Percentiles rank a stretch among this genome's conserved stretches.
Evolutionary conservation across 2,113 vertebrate genomes (phyloP).

Genomic region (Hydropotes inermis): DNA sequence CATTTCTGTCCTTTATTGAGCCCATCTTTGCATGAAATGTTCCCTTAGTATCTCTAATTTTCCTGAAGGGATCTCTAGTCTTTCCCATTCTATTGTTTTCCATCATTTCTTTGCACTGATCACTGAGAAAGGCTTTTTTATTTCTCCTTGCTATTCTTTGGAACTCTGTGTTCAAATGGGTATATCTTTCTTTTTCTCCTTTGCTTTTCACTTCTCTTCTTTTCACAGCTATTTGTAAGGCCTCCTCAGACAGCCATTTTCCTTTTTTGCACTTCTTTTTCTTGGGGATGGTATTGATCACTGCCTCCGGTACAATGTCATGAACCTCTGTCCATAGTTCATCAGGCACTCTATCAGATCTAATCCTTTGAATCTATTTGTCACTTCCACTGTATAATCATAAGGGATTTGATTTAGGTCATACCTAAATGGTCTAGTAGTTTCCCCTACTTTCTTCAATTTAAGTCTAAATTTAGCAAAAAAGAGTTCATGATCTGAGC

Average conservation of each 20-base stretch:
- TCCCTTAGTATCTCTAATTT: neutral
- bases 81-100: neutral
- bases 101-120: neutral
- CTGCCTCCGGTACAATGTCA: neutral
- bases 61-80: neutral
- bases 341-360: neutral
- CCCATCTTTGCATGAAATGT: neutral
- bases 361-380: neutral
- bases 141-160: neutral
- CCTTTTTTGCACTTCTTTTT: neutral
- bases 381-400: neutral
- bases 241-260: neutral
- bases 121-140: neutral
- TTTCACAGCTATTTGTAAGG: neutral
- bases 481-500: neutral
- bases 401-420: neutral
- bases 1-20: neutral
- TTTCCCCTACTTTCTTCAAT: neutral
- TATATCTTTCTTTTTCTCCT: neutral
- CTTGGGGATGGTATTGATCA: neutral
- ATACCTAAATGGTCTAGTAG: neutral
- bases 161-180: neutral
- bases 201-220: neutral
- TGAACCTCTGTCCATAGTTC: neutral
- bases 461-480: neutral